Conservation (phyloP, 2,113 vertebrate species). For the Mirounga angustirostris region DNA sequence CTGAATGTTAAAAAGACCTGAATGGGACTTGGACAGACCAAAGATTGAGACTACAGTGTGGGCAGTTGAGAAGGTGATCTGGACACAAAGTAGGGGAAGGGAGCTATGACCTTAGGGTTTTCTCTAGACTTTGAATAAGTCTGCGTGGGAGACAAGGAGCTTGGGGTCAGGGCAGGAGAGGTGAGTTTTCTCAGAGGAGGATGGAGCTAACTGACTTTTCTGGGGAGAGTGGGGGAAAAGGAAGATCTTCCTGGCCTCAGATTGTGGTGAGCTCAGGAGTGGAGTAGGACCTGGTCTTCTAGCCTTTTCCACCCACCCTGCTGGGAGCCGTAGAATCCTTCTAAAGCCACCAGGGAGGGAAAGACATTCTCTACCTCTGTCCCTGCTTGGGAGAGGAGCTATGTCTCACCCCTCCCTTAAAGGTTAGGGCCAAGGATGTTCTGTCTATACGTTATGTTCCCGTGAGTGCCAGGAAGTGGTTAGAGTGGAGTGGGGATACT, state of each 20-base stretch:
- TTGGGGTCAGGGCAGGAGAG: neutral
- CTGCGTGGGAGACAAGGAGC: neutral
- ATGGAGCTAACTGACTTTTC: neutral
- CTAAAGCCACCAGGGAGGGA: neutral
- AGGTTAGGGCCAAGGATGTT: neutral
- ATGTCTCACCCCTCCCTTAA: neutral
- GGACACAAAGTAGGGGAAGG: rapidly evolving
- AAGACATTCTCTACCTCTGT: neutral
- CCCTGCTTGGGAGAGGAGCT: neutral
- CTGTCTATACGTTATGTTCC: neutral
- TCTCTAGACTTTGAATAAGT: neutral
- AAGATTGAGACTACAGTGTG: neutral
- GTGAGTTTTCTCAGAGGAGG: neutral
- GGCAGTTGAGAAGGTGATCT: neutral
- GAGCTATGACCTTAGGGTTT: neutral
- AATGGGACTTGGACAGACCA: neutral
- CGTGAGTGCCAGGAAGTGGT: neutral
- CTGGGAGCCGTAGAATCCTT: neutral
- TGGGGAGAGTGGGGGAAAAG: neutral
- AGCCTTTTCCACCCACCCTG: neutral
- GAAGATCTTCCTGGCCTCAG: neutral
- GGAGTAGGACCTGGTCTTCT: neutral
- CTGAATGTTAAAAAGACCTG: neutral
- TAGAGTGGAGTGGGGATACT: neutral
- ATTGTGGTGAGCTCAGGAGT: neutral